Percentiles rank a stretch among this genome's conserved stretches.
Conservation (phyloP, 2,113 vertebrate genomes). For the Pipra filicauda region DNA sequence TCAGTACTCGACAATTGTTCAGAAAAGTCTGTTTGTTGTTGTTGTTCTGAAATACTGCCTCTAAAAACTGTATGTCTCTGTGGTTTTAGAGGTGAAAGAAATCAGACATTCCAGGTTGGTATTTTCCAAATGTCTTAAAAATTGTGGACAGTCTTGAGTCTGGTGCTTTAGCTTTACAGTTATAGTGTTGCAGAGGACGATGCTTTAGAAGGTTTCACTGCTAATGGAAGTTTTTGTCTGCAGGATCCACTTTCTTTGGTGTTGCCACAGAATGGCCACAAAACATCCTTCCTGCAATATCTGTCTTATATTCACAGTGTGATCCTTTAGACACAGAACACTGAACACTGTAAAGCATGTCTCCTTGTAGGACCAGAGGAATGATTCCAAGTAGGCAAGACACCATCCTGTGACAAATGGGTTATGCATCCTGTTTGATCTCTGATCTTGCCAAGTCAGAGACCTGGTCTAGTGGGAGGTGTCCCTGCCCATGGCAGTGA, state of each 20-base stretch:
- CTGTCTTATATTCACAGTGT: background rate
- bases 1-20: background rate
- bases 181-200: background rate
- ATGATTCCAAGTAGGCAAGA: background rate
- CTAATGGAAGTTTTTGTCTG: background rate
- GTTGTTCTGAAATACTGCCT: background rate
- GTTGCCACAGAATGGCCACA: background rate
- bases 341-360: fast-evolving
- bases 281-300: background rate
- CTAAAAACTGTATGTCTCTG: fast-evolving
- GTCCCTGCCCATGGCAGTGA: background rate
- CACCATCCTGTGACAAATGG: background rate
- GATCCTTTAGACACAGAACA: background rate
- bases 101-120: background rate
- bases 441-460: background rate
- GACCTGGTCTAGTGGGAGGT: background rate
- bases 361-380: background rate
- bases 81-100: background rate
- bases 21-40: background rate
- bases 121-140: background rate
- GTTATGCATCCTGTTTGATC: background rate
- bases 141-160: background rate
- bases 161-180: background rate
- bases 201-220: background rate
- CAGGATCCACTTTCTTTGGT: background rate